These are phyloP conservation scores for Hirundichthys speculiger DNA, from an alignment of 2,113 vertebrate genomes.

Conservation along the genomic window DNA sequence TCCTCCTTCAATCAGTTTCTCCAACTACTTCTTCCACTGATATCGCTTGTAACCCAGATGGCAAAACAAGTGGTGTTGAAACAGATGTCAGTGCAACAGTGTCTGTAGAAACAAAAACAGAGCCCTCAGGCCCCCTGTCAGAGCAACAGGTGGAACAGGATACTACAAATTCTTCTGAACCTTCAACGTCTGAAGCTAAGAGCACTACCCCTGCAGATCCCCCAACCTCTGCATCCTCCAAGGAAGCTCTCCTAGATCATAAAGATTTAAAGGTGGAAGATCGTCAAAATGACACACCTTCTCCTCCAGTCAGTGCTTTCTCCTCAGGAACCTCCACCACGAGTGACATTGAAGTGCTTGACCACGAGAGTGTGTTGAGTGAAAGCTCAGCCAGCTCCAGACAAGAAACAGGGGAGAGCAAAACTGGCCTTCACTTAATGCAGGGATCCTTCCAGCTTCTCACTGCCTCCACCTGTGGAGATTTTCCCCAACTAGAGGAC, in stretches of 20 bases:
- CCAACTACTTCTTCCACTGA: slow-evolving; percentile 36
- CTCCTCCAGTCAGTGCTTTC: slow-evolving; percentile 94
- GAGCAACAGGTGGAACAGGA: slow-evolving; percentile 32
- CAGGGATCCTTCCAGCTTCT: slow-evolving; percentile 97
- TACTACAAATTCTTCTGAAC: slow-evolving; percentile 31
- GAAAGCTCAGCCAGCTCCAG: slow-evolving; percentile 97
- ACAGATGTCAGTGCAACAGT: slow-evolving; percentile 12
- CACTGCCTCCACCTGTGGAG: slow-evolving; percentile 90
- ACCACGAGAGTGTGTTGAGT: slow-evolving; percentile 97
- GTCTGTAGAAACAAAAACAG: slow-evolving; percentile 38
- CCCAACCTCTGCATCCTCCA: slow-evolving; percentile 71
- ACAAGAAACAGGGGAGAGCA: slow-evolving; percentile 90
- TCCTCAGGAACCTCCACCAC: slow-evolving; percentile 98
- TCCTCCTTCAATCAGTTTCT: slow-evolving; percentile 58
- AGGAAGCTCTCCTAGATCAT: slow-evolving; percentile 81
- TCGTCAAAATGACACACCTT: slow-evolving; percentile 95
- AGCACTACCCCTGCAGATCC: slow-evolving; percentile 66
- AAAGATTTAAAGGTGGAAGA: slow-evolving; percentile 93
- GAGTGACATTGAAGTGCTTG: slow-evolving; percentile 97
- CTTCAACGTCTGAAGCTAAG: slow-evolving; percentile 27
- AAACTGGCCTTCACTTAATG: slow-evolving; percentile 93
- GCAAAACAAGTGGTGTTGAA: slow-evolving; percentile 18
- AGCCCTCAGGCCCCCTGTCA: slow-evolving; percentile 24
- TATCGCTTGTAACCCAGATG: slow-evolving; percentile 28
- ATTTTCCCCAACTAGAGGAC: slow-evolving; percentile 91